A percentile compares a stretch with the other conserved stretches of the same genome.
Evolutionary conservation across 2,888 invertebrate species (phyloP).

Genomic region (Synergus umbraculus): DNA sequence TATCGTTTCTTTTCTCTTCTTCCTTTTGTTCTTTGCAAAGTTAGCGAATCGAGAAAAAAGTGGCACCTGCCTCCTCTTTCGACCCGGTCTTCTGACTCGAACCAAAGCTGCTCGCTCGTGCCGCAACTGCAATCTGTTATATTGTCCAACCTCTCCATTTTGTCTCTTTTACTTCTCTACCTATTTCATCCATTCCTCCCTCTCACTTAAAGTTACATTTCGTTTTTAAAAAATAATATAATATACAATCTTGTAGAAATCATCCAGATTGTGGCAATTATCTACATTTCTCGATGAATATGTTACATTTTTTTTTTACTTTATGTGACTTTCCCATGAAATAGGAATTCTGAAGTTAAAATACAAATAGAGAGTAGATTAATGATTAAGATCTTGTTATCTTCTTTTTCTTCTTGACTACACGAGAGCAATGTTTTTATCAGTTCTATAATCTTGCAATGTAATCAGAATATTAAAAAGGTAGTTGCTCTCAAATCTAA

Average conservation of each 20-base stretch:
- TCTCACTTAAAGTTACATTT: neutral
- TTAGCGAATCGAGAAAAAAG: constrained; percentile 62
- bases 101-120: constrained; percentile 64
- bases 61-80: constrained; percentile 71
- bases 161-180: constrained; percentile 29
- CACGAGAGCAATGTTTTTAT: constrained; percentile 1
- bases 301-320: neutral
- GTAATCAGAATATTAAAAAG: constrained; percentile 18
- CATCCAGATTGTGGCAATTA: neutral
- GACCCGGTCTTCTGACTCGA: constrained; percentile 53
- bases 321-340: neutral
- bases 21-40: constrained; percentile 39
- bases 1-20: neutral
- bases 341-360: neutral
- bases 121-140: constrained; percentile 72
- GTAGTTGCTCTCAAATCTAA: neutral
- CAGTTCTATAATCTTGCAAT: constrained; percentile 33
- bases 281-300: neutral
- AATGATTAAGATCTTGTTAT: neutral
- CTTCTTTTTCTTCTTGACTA: neutral
- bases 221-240: neutral
- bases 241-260: no score
- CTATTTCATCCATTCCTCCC: constrained; percentile 15
- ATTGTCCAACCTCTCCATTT: constrained; percentile 49
- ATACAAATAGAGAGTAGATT: neutral